Evolutionary conservation across 2,797 vertebrate genomes (phyloP), one percentile per base, ranked within the genome.

Genomic region (Aplochiton taeniatus): DNA sequence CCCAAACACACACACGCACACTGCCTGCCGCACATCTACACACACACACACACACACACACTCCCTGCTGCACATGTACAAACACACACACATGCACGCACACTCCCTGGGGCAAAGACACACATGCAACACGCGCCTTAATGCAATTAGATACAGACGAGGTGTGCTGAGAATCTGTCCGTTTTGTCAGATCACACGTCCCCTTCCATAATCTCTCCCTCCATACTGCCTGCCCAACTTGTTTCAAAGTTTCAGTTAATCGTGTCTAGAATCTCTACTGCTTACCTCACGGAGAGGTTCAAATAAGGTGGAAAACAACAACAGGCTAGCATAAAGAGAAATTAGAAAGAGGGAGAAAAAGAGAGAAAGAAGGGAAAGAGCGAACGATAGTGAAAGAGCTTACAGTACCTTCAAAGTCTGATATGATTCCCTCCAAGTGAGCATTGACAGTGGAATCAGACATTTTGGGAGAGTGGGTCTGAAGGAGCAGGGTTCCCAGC

Each of bases 351-450:
- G 9, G 54, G 11, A 68, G 50, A 14, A 52, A 13, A 45, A 52
- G 1, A 54, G 17, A 54, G 13, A 7, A 0, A 9, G 9, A 58
- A 12, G 63, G n/a, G 31, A 65, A 61, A 66, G 47, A 12, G 48
- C 69, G 17, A 55, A 58, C 65, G 94, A 95, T 89, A 90, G n/a
- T n/a, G n/a, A n/a, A 31, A 31, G 31, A 31, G 2, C 31, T 31
- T 31, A 31, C 31, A 31, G 31, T 31, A 97, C 96, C 96, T 97
- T 98, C 96, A 89, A 98, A 98, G 90, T 98, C 96, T 84, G 96
- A 98, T 90, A 98, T 96, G 90, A 98, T 98, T 82, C 96, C 96
- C 82, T 98, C 96, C 94, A 98, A 94, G 92, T 98, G 96, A 78
- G 94, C 94, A 90, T 96, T 98, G 85, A 97, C 95, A 89, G 93